Conservation (phyloP, 1,140 invertebrate genomes). For the Bombus vancouverensis region DNA sequence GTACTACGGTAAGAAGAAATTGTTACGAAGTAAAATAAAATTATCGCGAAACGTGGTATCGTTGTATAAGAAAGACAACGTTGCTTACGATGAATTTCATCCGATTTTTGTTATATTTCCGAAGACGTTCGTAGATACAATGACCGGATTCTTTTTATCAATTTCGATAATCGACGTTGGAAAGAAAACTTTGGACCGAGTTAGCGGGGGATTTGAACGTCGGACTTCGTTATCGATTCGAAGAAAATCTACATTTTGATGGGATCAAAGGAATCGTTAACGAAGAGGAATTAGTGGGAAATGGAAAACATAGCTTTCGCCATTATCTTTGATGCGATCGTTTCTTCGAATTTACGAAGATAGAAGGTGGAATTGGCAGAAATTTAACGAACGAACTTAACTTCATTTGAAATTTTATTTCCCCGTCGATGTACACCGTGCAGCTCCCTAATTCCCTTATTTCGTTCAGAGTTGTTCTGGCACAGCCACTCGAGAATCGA, state of each 20-base stretch:
- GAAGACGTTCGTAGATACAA: no score
- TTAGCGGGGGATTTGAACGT: background rate
- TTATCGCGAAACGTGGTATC: background rate
- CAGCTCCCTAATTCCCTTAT: background rate
- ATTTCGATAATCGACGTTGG: background rate
- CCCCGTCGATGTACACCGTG: background rate
- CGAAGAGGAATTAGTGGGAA: background rate
- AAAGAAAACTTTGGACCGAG: background rate
- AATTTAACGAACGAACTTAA: background rate
- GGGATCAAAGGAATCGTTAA: background rate
- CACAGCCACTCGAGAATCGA: background rate
- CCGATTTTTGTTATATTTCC: background rate
- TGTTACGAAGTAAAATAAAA: background rate
- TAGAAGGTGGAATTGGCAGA: background rate
- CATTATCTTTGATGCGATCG: background rate
- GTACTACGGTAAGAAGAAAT: background rate
- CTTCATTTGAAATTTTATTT: background rate
- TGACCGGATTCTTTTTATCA: background rate
- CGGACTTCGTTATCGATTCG: background rate
- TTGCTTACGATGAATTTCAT: background rate
- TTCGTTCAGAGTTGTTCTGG: background rate
- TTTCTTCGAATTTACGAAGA: background rate
- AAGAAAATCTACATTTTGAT: background rate
- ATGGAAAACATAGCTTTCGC: background rate
- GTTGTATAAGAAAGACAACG: background rate